Evolutionary conservation across 2,797 vertebrate genomes (phyloP), one percentile per base, ranked within the genome.

Genomic region (Mus minutoides): DNA sequence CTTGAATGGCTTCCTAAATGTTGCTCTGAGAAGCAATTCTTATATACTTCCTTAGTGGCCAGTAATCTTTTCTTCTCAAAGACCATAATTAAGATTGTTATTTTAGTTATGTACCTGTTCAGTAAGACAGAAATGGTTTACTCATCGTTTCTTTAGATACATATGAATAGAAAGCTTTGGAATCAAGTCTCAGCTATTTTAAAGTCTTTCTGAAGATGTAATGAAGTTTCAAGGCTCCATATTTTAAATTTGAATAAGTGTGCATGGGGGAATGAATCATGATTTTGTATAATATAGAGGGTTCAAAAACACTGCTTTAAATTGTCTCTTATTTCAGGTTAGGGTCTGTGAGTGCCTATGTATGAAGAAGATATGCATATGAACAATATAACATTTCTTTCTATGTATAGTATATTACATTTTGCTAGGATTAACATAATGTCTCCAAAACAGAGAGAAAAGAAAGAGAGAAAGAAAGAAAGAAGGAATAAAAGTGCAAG

Each of bases 201-300:
- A 56, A 94, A 93, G 62, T 4, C 5, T 85, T 92, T 84, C 4
- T 58, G 64, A 69, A 69, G 49, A 67, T 90, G 85, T 85, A 94
- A 92, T 71, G 67, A 60, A 17, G 40, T 94, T 78, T 71, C 5
- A 0, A 75, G 79, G 14, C 40, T 40, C 17, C 56, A 67, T 56
- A 13, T 88, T 80, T 80, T 84, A 89, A 67, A 88, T 96, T 94
- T 92, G 92, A 92, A 95, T 88, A 87, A 84, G 60, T 16, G 40
- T 85, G 21, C 13, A 90, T 22, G 10, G 88, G 54, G 3, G 5
- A 79, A 83, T 91, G 77, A 86, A 67, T 92, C 86, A 77, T 86
- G 69, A 86, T 62, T 94, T 87, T 62, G 31, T 93, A 22, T 62
- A 34, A 79, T 75, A 14, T 94, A 34, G n/a, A 77, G 75, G 92